Base-by-base conservation (phyloP, 2,113 vertebrate genomes). In the Myanophis thanlyinensis region DNA sequence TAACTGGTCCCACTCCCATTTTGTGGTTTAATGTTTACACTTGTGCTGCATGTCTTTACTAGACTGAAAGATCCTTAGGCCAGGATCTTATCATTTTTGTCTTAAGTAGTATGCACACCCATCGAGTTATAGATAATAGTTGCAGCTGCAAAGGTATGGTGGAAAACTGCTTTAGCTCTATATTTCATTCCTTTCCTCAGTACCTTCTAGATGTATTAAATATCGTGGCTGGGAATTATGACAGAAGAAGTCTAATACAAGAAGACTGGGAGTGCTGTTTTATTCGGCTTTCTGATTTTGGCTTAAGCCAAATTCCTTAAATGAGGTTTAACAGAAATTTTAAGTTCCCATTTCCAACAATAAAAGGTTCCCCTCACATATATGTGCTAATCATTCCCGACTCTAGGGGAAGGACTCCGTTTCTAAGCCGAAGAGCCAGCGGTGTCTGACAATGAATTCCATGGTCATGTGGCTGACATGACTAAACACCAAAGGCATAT, bases 1-100 rank as follows among this genome's bases (percentile, higher is more conserved):
- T 95, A 96, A 95, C 96, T 95, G 96, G 96, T 96, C 95, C 96
- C 95, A 96, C 96, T 97, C 97, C 96, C 95, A 96, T 86, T 90
- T 91, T 94, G 51, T 94, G 94, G 94, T 96, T 96, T 96, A 93
- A 94, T 97, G 96, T 97, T 97, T 96, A 95, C 96, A 95, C 97
- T 96, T 97, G 95, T 91, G 95, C 96, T 97, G 94, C 96, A 95
- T 96, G 96, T 93, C 95, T 94, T 93, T 95, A 96, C 95, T 95
- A 96, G 96, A 96, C 94, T 91, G 86, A 49, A 93, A 92, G 93
- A 87, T 95, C 93, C 93, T 40, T 0, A 3, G 94, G 96, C 95
- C 92, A 93, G 56, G 93, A 95, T 93, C 93, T 93, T 93, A 86
- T 95, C 94, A 93, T 95, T 93, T 93, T 90, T 92, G 90, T 1